Conservation (phyloP, 2,888 invertebrate species). For the Polyommatus iphigenia region DNA sequence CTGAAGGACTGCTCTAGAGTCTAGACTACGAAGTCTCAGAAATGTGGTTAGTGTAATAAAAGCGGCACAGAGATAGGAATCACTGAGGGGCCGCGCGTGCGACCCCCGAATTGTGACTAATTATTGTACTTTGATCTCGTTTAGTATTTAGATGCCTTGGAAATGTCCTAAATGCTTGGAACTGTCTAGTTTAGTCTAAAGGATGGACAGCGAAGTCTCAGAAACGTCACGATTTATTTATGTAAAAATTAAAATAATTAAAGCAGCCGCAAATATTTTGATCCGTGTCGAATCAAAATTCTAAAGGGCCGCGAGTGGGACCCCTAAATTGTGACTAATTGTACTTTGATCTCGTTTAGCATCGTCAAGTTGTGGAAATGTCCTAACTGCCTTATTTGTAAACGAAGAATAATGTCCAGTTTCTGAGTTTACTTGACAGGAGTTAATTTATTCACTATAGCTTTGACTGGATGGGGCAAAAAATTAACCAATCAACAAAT, state of each 20-base stretch:
- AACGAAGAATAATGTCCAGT: too few species aligned
- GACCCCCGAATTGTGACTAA: not conserved
- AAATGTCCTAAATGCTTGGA: not conserved
- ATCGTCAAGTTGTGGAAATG: not conserved
- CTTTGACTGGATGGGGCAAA: too few species aligned
- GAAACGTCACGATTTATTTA: too few species aligned
- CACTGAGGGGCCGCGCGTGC: conserved; percentile 37
- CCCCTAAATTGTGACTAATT: not conserved
- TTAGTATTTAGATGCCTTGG: not conserved
- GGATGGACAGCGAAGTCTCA: too few species aligned
- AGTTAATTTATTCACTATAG: too few species aligned
- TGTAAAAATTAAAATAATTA: too few species aligned
- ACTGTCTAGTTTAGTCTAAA: not conserved
- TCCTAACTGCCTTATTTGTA: not conserved
- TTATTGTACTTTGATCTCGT: conserved; percentile 14
- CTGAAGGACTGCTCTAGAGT: too few species aligned
- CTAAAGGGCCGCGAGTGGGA: conserved; percentile 36
- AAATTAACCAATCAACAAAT: too few species aligned
- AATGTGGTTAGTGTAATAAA: too few species aligned
- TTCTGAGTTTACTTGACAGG: too few species aligned
- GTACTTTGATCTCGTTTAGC: conserved; percentile 3
- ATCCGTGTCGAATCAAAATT: conserved; percentile 7
- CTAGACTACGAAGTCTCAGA: too few species aligned
- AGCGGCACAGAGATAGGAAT: conserved; percentile 39
- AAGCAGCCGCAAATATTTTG: too few species aligned